A percentile compares a stretch with the other conserved stretches of the same genome.
Conservation (phyloP, 2,113 vertebrate genomes). For the Gobiocypris rarus region DNA sequence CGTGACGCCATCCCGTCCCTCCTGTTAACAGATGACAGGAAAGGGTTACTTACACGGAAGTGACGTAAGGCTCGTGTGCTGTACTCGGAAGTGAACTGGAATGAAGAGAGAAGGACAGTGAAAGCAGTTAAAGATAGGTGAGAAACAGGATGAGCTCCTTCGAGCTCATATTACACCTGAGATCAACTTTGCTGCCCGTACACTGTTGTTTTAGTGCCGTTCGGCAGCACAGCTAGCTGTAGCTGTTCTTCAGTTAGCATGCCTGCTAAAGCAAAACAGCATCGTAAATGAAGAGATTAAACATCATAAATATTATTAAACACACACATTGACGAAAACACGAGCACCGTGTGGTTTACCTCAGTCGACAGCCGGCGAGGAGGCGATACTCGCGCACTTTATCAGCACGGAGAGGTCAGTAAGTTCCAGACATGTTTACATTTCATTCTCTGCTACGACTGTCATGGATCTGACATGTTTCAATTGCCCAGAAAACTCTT, state of each 20-base stretch:
- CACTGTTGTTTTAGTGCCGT: not conserved
- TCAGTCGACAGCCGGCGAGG: not conserved
- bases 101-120: conserved; percentile 11
- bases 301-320: not conserved
- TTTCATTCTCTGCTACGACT: not conserved
- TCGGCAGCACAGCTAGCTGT: not conserved
- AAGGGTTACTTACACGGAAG: conserved; percentile 10
- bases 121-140: conserved; percentile 26
- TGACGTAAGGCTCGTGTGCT: not conserved
- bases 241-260: not conserved
- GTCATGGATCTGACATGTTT: not conserved
- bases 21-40: not conserved
- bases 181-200: not conserved
- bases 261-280: conserved; percentile 12
- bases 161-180: not conserved
- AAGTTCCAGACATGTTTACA: conserved; percentile 34
- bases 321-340: not conserved
- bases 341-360: too few species aligned
- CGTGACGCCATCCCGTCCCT: not conserved
- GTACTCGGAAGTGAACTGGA: conserved; percentile 16
- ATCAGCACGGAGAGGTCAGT: not conserved
- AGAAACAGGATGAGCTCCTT: not conserved
- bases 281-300: not conserved
- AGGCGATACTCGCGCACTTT: not conserved
- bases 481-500: not conserved